Percentiles rank a stretch among this genome's conserved stretches.
Evolutionary conservation across 30 jellyfish, hydroid and myxozoan species (phyloP).

Genomic region (Cassiopea andromeda): DNA sequence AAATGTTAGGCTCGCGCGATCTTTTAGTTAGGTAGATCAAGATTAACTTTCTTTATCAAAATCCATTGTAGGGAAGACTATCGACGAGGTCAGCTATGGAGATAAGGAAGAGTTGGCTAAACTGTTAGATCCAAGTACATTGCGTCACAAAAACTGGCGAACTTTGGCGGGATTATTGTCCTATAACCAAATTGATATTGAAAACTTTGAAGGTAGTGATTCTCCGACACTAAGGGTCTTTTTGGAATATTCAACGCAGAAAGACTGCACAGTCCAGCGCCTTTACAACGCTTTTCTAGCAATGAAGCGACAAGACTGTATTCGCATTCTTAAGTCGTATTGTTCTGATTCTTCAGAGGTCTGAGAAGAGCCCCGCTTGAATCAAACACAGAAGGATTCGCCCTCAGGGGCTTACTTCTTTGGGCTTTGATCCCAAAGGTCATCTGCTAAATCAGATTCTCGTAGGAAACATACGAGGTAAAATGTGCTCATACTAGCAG

Average conservation of each 20-base stretch:
- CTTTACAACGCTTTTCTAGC: background rate
- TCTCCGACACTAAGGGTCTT: conserved; percentile 32
- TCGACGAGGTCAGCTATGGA: background rate
- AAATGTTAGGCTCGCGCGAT: too few species aligned
- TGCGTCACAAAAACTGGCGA: conserved; percentile 33
- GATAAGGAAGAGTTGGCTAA: conserved; percentile 3
- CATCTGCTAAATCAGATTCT: background rate
- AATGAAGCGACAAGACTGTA: conserved; percentile 37
- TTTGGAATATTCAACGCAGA: conserved; percentile 10
- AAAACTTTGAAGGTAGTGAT: conserved; percentile 8
- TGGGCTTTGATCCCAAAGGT: background rate
- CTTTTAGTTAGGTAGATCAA: too few species aligned
- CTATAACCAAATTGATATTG: conserved; percentile 36
- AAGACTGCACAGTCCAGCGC: background rate
- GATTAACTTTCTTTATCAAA: too few species aligned
- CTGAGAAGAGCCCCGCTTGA: background rate
- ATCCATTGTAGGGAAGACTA: background rate
- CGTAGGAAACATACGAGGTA: background rate
- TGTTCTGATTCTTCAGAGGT: background rate
- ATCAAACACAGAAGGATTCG: background rate
- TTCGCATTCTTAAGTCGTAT: conserved; percentile 1
- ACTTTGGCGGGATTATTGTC: conserved; percentile 32
- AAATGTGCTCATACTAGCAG: too few species aligned
- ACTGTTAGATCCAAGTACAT: background rate
- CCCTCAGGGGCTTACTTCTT: background rate